Evolutionary conservation across 2,113 vertebrate genomes (phyloP).

Genomic region (Microcebus lehilahytsara): DNA sequence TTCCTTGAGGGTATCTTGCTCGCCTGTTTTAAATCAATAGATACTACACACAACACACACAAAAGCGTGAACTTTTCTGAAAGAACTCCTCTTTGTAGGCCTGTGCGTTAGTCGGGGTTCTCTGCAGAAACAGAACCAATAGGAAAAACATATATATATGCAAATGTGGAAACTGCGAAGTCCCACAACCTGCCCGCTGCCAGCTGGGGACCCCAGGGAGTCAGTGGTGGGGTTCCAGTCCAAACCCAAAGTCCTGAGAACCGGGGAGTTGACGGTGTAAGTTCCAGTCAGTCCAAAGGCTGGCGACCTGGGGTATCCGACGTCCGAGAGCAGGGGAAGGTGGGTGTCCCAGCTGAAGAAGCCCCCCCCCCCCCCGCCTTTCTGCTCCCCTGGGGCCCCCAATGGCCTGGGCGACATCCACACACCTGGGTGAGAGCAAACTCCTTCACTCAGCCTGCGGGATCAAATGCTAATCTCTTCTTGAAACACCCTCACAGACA

Average conservation of each 20-base stretch:
- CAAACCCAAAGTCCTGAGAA: not conserved
- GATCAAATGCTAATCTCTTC: not conserved
- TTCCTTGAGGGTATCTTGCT: not conserved
- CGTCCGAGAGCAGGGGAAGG: fast-evolving
- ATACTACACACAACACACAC: fast-evolving
- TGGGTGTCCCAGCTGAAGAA: not conserved
- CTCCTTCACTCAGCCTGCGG: not conserved
- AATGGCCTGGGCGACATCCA: not conserved
- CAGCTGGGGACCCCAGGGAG: not conserved
- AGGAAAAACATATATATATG: not conserved
- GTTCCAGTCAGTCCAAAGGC: not conserved
- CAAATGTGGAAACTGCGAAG: not conserved
- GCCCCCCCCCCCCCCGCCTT: not conserved
- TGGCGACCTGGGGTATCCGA: not conserved
- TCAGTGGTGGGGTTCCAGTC: not conserved
- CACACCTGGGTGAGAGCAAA: not conserved
- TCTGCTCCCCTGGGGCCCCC: no score
- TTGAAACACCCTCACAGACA: not conserved
- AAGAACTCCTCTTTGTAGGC: not conserved
- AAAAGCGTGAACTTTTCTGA: fast-evolving
- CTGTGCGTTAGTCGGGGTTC: not conserved
- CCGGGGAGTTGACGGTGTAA: not conserved
- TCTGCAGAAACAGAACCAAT: not conserved
- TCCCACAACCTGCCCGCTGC: not conserved
- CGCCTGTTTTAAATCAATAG: not conserved